Evolutionary conservation across 92 coral and sea anemone species (phyloP).

Genomic region (Pocillopora meandrina): DNA sequence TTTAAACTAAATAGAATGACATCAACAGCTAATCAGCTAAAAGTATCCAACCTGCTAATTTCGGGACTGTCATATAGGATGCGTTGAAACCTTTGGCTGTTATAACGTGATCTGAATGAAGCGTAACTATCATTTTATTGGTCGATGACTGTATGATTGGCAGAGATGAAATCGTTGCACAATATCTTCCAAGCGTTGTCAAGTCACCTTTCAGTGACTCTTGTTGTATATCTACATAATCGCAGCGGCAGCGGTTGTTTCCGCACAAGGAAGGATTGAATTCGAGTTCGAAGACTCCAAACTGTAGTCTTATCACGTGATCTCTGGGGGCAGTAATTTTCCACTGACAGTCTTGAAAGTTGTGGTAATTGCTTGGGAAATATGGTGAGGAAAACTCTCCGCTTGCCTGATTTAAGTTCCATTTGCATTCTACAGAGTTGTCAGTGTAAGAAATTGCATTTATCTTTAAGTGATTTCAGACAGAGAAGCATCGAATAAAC

Average conservation of each 20-base stretch:
- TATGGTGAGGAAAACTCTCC: conserved; percentile 57
- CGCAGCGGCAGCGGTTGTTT: conserved; percentile 44
- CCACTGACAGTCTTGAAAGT: conserved; percentile 65
- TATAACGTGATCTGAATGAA: conserved; percentile 48
- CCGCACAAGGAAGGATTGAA: conserved; percentile 49
- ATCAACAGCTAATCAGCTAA: not conserved
- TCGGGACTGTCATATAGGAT: conserved; percentile 20
- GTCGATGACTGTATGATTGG: conserved; percentile 28
- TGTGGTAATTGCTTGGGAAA: conserved; percentile 56
- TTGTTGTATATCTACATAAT: conserved; percentile 47
- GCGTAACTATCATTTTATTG: conserved; percentile 47
- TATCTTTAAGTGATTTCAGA: no score
- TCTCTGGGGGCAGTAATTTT: conserved; percentile 44
- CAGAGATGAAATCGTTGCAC: conserved; percentile 46
- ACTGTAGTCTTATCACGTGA: conserved; percentile 32
- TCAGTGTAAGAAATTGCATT: not conserved
- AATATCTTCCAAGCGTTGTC: conserved; percentile 26
- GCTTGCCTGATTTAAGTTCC: conserved; percentile 24
- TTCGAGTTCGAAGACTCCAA: conserved; percentile 47
- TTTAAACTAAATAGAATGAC: no score
- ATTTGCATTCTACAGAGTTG: conserved; percentile 42
- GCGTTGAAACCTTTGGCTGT: conserved; percentile 53
- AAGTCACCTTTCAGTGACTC: conserved; percentile 4
- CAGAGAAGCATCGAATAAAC: no score
- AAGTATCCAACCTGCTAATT: not conserved